phyloP scores from a whole-genome alignment of 2,113 vertebrate genomes.

The Diadophis punctatus region DNA sequence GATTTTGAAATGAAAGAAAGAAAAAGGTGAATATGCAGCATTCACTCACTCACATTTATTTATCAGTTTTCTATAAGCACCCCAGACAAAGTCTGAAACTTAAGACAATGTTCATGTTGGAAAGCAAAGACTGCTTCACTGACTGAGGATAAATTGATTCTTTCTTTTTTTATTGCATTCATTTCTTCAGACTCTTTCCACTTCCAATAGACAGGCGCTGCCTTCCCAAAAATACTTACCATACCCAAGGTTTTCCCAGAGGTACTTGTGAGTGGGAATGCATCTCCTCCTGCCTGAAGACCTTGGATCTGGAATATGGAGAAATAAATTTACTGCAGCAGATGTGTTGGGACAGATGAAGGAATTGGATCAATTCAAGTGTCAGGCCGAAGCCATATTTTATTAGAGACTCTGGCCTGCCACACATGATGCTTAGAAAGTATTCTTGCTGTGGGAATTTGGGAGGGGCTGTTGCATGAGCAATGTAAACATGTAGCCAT shows the following conservation, averaged over 20 bases:
- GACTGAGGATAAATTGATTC: background rate
- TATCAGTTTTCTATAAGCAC: background rate
- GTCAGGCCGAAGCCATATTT: too few species aligned
- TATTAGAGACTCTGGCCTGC: too few species aligned
- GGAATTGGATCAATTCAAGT: too few species aligned
- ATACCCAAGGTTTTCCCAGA: conserved; percentile 82
- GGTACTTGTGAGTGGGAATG: conserved; percentile 74
- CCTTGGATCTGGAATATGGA: conserved; percentile 67
- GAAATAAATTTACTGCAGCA: background rate
- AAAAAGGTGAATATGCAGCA: background rate
- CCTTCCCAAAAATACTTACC: conserved; percentile 63
- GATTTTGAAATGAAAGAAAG: background rate
- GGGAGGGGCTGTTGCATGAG: too few species aligned
- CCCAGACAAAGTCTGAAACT: background rate
- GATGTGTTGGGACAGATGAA: background rate
- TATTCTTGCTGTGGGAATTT: too few species aligned
- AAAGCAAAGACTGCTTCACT: background rate
- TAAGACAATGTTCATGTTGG: background rate
- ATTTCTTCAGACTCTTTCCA: background rate
- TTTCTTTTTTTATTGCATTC: background rate
- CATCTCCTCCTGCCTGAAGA: conserved; percentile 77
- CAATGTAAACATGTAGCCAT: too few species aligned
- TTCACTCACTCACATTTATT: background rate
- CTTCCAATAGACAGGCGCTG: background rate
- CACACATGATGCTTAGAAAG: too few species aligned